A percentile compares a stretch with the other conserved stretches of the same genome.
phyloP scores from a whole-genome alignment of 2,797 vertebrate genomes.

The Arctocebus calabarensis region DNA sequence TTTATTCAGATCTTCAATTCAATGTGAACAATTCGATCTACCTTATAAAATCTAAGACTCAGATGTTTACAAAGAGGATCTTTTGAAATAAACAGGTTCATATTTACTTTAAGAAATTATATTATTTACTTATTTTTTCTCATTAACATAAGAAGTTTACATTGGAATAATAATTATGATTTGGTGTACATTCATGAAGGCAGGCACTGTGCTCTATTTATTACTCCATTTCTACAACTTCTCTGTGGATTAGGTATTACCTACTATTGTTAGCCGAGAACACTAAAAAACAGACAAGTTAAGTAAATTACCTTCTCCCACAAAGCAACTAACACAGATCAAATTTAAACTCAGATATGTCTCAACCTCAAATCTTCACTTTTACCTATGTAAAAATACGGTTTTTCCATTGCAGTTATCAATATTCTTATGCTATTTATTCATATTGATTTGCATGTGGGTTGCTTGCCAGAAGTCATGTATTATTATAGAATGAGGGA shows the following conservation, averaged over 20 bases:
- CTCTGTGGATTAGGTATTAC: not conserved
- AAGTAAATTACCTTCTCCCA: not conserved
- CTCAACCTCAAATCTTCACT: not conserved
- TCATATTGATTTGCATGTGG: not conserved
- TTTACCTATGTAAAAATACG: not conserved
- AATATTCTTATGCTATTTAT: not conserved
- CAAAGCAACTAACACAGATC: not conserved
- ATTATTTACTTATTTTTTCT: not conserved
- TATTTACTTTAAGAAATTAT: not conserved
- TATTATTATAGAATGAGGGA: not conserved
- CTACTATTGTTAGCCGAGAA: not conserved
- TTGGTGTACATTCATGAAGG: not conserved
- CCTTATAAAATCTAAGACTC: conserved; percentile 2
- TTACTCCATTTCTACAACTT: not conserved
- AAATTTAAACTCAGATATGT: not conserved
- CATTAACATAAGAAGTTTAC: not conserved
- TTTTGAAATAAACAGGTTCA: not conserved
- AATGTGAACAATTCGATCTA: not conserved
- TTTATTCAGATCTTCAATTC: too few relatives aligned
- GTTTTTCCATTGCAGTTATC: not conserved
- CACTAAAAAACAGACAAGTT: not conserved
- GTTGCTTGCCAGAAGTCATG: not conserved
- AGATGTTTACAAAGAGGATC: not conserved
- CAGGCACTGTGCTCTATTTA: not conserved
- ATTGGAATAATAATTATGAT: not conserved